These are phyloP conservation scores for Chaetodon trifascialis DNA, from an alignment of 2,113 vertebrate species.

Conservation along the genomic window DNA sequence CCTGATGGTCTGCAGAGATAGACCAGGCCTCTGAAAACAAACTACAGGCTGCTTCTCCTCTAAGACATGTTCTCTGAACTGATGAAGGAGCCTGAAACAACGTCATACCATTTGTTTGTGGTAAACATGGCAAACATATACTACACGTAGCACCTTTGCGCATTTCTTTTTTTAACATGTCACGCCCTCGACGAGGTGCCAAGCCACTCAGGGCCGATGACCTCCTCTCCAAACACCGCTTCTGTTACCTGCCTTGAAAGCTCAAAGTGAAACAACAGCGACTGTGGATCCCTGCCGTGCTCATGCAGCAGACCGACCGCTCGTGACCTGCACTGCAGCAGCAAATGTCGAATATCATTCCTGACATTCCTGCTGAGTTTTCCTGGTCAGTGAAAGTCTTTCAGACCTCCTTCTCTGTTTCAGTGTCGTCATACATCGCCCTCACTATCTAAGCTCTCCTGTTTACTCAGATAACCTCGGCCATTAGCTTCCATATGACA, in stretches of 20 bases:
- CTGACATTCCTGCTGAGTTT: slow-evolving; percentile 27
- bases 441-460: not conserved
- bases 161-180: not conserved
- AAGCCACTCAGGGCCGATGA: not conserved
- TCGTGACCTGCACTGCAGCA: slow-evolving; percentile 1
- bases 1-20: slow-evolving; percentile 45
- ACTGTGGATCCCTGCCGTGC: not conserved
- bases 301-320: not conserved
- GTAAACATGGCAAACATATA: not conserved
- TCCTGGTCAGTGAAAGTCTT: slow-evolving; percentile 3
- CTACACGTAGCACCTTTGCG: not conserved
- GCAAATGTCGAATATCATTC: slow-evolving; percentile 19
- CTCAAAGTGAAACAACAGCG: not conserved
- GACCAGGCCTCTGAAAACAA: not conserved
- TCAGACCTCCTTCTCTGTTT: not conserved
- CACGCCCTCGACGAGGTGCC: not conserved
- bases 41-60: not conserved
- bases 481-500: not conserved
- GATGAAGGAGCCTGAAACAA: slow-evolving; percentile 12
- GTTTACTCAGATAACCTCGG: not conserved
- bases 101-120: not conserved
- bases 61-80: not conserved
- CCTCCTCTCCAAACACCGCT: not conserved
- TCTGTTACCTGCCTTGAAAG: not conserved
- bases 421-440: not conserved